These are phyloP conservation scores for Artibeus jamaicensis DNA, from an alignment of 2,797 vertebrate genomes.

Conservation along the genomic window DNA sequence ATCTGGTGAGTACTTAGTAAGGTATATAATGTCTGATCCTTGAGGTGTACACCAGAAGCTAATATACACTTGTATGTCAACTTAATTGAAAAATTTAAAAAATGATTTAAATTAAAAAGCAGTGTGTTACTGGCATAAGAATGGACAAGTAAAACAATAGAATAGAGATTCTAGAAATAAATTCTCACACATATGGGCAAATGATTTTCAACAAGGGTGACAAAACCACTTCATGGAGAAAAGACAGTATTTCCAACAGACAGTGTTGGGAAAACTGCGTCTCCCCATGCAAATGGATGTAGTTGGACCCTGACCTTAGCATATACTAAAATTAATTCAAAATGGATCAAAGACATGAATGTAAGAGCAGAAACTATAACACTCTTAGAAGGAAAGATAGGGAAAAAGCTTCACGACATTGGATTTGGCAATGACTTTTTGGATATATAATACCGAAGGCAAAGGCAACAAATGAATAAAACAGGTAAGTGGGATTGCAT, in stretches of 20 bases:
- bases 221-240: not conserved
- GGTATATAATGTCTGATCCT: not conserved
- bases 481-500: not conserved
- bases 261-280: not conserved
- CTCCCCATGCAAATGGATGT: not conserved
- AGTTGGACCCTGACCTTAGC: not conserved
- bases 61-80: not conserved
- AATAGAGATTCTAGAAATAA: not conserved
- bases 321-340: not conserved
- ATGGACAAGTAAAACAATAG: not conserved
- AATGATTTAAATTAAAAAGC: too few relatives aligned
- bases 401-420: not conserved
- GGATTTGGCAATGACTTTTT: not conserved
- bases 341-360: not conserved
- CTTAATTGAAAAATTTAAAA: not conserved
- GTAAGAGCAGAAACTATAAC: not conserved
- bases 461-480: not conserved
- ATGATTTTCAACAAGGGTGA: not conserved
- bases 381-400: not conserved
- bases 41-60: not conserved
- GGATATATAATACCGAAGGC: not conserved
- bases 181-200: not conserved
- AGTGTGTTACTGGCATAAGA: not conserved
- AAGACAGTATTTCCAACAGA: not conserved
- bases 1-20: not conserved